Conservation (phyloP, 2,113 vertebrate species). For the Grus americana region DNA sequence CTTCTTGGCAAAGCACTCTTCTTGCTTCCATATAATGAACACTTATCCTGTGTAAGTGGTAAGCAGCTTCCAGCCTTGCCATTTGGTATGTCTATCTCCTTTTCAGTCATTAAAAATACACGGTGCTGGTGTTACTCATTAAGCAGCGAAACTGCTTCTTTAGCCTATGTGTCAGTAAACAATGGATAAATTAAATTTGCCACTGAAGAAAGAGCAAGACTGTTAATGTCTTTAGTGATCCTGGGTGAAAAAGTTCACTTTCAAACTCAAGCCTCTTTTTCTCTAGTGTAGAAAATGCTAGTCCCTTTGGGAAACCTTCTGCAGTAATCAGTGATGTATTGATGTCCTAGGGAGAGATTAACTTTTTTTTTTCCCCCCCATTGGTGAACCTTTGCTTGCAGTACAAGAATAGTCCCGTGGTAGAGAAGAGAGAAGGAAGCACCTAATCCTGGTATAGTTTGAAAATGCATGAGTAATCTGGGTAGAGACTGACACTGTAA, state of each 20-base stretch:
- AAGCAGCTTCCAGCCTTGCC: background rate
- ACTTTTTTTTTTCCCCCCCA: background rate
- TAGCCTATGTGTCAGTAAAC: background rate
- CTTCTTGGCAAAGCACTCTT: background rate
- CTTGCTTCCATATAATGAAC: background rate
- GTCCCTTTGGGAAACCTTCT: background rate
- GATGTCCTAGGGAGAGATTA: background rate
- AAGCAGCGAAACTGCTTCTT: background rate
- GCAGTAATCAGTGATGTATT: background rate
- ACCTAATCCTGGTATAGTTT: background rate
- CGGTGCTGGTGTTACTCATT: background rate
- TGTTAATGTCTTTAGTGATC: background rate
- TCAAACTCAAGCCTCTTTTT: background rate
- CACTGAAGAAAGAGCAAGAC: background rate
- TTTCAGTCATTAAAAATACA: background rate
- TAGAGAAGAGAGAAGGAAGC: background rate
- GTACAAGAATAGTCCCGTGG: background rate
- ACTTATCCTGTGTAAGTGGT: background rate
- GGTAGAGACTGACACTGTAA: background rate
- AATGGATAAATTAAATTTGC: background rate
- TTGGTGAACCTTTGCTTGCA: background rate
- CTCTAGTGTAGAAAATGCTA: background rate
- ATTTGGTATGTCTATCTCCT: background rate
- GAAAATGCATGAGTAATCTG: background rate
- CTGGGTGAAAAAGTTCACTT: background rate